Percentiles rank a stretch among this genome's conserved stretches.
Evolutionary conservation across 1,140 invertebrate species (phyloP).

Genomic region (Tribolium madens): DNA sequence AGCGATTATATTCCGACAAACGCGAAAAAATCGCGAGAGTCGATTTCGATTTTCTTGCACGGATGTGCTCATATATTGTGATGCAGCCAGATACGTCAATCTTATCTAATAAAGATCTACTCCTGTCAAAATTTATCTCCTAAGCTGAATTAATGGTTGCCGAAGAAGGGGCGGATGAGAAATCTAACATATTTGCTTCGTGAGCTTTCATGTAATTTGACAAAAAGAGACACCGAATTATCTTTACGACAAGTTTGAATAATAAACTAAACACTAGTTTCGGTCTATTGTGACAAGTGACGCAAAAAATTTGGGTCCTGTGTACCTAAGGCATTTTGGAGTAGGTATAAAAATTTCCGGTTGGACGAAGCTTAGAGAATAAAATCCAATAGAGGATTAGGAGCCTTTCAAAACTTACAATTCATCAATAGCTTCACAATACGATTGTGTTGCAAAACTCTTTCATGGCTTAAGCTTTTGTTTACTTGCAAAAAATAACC

Average conservation of each 20-base stretch:
- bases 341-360: background rate
- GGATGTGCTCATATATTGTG: background rate
- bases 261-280: too few relatives aligned
- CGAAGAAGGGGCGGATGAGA: background rate
- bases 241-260: background rate
- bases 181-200: background rate
- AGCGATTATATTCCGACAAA: conserved; percentile 14
- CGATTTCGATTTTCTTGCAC: background rate
- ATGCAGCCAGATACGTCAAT: conserved; percentile 1
- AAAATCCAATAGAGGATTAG: background rate
- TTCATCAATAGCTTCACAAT: background rate
- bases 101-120: conserved; percentile 17
- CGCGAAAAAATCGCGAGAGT: conserved; percentile 4
- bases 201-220: background rate
- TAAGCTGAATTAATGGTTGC: conserved; percentile 10
- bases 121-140: conserved; percentile 10
- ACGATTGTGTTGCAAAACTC: background rate
- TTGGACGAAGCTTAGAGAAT: background rate
- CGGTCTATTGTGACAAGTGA: background rate
- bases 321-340: background rate
- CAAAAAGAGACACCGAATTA: background rate
- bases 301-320: background rate
- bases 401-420: background rate
- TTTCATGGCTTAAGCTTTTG: background rate
- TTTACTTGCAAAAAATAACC: background rate